A percentile compares a stretch with the other conserved stretches of the same genome.
These are phyloP conservation scores for Platynereis dumerilii DNA, from an alignment of 2,888 invertebrate species.

Conservation along the genomic window DNA sequence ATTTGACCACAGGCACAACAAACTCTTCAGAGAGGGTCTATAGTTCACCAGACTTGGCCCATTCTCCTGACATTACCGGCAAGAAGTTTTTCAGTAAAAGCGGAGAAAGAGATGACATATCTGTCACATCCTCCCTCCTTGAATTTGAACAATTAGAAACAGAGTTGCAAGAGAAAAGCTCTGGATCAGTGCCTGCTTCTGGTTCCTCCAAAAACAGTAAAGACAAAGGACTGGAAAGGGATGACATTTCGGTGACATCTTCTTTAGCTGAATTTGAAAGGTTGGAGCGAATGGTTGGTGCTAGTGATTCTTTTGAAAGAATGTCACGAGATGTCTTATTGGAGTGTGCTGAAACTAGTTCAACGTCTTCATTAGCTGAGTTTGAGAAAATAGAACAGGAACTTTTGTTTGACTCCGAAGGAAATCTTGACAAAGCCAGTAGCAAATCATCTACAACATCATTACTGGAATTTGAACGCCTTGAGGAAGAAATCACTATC, in stretches of 20 bases:
- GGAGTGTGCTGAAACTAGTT: constrained; percentile 41
- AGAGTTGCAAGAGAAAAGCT: constrained; percentile 35
- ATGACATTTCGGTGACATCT: constrained; percentile 90
- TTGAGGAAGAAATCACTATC: constrained; percentile 48
- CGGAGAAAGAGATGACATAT: constrained; percentile 83
- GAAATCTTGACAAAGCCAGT: constrained; percentile 38
- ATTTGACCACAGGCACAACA: constrained; percentile 11
- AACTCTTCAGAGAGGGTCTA: constrained; percentile 48
- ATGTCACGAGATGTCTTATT: constrained; percentile 41
- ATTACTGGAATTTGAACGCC: constrained; percentile 58
- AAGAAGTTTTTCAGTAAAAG: constrained; percentile 75
- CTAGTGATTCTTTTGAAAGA: constrained; percentile 70
- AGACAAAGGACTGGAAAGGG: constrained; percentile 78
- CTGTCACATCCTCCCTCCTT: constrained; percentile 65
- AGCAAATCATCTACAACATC: constrained; percentile 57
- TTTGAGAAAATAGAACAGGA: constrained; percentile 91
- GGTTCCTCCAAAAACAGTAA: constrained; percentile 1
- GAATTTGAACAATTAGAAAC: constrained; percentile 41
- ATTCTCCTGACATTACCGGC: constrained; percentile 69
- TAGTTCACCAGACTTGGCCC: constrained; percentile 83
- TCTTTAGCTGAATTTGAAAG: constrained; percentile 89
- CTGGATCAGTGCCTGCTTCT: constrained; percentile 10
- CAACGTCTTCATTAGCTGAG: constrained; percentile 77
- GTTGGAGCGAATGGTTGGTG: constrained; percentile 79
- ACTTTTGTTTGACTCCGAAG: constrained; percentile 41